Conservation (phyloP, 2,113 vertebrate genomes). For the Pampusana beccarii region DNA sequence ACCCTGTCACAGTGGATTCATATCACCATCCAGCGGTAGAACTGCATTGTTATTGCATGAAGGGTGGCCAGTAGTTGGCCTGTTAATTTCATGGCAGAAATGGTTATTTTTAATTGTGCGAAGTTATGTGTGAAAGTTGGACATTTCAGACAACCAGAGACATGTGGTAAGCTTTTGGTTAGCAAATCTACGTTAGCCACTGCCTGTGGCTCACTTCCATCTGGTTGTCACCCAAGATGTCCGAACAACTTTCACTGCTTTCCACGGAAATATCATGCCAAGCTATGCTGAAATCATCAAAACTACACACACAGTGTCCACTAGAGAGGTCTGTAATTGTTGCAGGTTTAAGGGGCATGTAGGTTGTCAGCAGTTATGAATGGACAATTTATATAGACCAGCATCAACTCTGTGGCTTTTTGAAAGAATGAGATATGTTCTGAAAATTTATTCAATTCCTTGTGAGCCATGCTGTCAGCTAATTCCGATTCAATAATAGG, state of each 20-base stretch:
- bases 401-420: not conserved
- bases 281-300: not conserved
- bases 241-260: not conserved
- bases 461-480: not conserved
- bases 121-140: not conserved
- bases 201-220: not conserved
- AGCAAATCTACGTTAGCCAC: not conserved
- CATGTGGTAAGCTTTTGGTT: not conserved
- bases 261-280: not conserved
- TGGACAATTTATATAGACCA: not conserved
- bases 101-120: not conserved
- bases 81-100: not conserved
- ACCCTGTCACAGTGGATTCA: not conserved
- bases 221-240: not conserved
- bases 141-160: not conserved
- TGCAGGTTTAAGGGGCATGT: not conserved
- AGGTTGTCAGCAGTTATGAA: not conserved
- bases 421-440: not conserved
- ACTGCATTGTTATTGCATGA: not conserved
- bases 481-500: conserved; percentile 41
- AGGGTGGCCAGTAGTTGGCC: not conserved
- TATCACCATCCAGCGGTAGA: not conserved
- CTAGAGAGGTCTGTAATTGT: not conserved
- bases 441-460: conserved; percentile 12
- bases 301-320: not conserved